Evolutionary conservation across 2,797 vertebrate species (phyloP), one percentile per base, ranked within the genome.

Genomic region (Melanotaenia boesemani): DNA sequence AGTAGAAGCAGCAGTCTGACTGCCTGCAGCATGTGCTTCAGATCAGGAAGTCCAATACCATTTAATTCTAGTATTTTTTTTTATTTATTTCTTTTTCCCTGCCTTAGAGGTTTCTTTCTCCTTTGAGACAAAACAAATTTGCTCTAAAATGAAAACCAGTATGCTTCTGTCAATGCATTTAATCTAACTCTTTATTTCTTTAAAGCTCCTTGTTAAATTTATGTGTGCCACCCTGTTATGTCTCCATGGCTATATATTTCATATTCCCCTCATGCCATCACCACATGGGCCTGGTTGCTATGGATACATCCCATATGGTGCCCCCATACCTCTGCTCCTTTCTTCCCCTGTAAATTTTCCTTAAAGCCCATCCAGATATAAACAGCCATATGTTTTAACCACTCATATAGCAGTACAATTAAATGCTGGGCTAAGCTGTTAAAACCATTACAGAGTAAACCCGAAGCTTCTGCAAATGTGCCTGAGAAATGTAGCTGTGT

Each of bases 351-450:
- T 80, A 44, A 55, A 66, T 78, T 83, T 81, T 74, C 50, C 67
- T 76, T 80, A 74, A 85, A 81, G 34, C 68, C 70, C 61, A 26
- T 66, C 67, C 73, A 79, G 83, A 88, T 87, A 87, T 72, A 36
- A 70, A 46, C 16, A 13, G 58, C 77, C 72, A 70, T 80, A 89
- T 79, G 87, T 70, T 66, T 26, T 26, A 72, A 72, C n/a, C 32
- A 46, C 73, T 71, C 18, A 1, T 69, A 16, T 63, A 72, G 37
- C 44, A 71, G 73, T 34, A 76, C 80, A 80, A 76, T 48, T 22
- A 24, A 79, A 69, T 13, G 55, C 46, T 74, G 57, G 39, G 39
- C 60, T 82, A 77, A 88, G 80, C 83, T 72, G 67, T 79, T 76
- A 70, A 87, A 81, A 56, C 69, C 74, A 61, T 83, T 68, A 79